These are phyloP conservation scores for Galerucella pusilla DNA, from an alignment of 2,888 invertebrate genomes.

Conservation along the genomic window DNA sequence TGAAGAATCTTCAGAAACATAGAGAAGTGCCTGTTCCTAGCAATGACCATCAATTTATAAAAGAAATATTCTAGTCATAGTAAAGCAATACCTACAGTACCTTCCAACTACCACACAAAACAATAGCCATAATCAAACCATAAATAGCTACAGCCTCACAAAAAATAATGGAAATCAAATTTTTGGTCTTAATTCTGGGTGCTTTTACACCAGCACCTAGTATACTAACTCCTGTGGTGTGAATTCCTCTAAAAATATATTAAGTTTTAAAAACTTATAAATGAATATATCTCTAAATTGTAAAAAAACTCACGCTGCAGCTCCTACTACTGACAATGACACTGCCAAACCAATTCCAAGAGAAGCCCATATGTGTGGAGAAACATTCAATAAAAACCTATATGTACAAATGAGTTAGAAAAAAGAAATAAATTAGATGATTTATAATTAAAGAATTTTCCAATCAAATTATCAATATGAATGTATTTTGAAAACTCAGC, in stretches of 20 bases:
- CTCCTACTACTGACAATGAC: slow-evolving; percentile 95
- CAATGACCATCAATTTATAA: not conserved
- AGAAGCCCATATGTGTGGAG: slow-evolving; percentile 97
- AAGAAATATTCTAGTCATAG: not conserved
- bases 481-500: too few species aligned
- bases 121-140: slow-evolving; percentile 97
- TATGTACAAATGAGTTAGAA: not conserved
- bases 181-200: slow-evolving; percentile 98
- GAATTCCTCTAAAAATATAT: slow-evolving; percentile 80
- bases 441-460: not conserved
- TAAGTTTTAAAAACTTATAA: slow-evolving; percentile 10
- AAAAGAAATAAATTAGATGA: not conserved
- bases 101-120: slow-evolving; percentile 86
- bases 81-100: slow-evolving; percentile 51
- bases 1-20: too few species aligned
- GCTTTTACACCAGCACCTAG: slow-evolving; percentile 98
- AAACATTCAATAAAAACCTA: slow-evolving; percentile 85
- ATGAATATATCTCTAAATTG: slow-evolving; percentile 39
- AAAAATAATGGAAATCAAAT: slow-evolving; percentile 98
- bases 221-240: slow-evolving; percentile 95
- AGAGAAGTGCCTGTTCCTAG: too few species aligned
- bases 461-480: too few species aligned
- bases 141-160: slow-evolving; percentile 99
- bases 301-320: slow-evolving; percentile 78
- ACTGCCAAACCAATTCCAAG: slow-evolving; percentile 93